Conservation (phyloP, 2,797 vertebrate species). For the Eidolon dupreanum region DNA sequence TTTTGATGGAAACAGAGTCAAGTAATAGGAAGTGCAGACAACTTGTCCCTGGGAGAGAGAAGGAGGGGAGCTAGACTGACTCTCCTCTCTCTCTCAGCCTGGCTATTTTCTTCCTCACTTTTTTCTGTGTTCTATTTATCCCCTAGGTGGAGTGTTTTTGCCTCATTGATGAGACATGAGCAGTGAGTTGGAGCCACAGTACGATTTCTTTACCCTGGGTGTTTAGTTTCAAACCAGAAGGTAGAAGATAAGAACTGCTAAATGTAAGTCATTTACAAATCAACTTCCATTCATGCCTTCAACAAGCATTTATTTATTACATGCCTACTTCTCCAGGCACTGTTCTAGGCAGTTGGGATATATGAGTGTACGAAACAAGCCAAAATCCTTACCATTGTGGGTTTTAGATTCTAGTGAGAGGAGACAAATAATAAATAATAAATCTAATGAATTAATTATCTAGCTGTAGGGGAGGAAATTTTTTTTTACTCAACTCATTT, state of each 20-base stretch:
- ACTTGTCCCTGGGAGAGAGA: neutral
- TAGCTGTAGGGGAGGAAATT: neutral
- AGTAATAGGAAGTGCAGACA: neutral
- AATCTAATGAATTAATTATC: neutral
- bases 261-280: slow-evolving; percentile 14
- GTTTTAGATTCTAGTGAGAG: neutral
- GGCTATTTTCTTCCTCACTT: neutral
- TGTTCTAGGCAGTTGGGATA: neutral
- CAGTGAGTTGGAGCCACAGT: neutral
- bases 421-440: slow-evolving; percentile 11
- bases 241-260: neutral
- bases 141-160: neutral
- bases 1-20: neutral
- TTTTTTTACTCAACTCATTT: neutral
- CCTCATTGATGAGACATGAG: neutral
- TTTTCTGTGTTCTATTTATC: neutral
- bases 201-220: neutral
- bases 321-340: neutral
- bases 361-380: neutral
- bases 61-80: neutral
- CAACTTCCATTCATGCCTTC: neutral
- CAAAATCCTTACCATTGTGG: neutral
- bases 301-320: neutral
- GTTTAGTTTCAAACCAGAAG: slow-evolving; percentile 31
- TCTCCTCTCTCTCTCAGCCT: neutral